phyloP scores from a whole-genome alignment of 2,888 invertebrate species.

The Mellilla xanthometata region DNA sequence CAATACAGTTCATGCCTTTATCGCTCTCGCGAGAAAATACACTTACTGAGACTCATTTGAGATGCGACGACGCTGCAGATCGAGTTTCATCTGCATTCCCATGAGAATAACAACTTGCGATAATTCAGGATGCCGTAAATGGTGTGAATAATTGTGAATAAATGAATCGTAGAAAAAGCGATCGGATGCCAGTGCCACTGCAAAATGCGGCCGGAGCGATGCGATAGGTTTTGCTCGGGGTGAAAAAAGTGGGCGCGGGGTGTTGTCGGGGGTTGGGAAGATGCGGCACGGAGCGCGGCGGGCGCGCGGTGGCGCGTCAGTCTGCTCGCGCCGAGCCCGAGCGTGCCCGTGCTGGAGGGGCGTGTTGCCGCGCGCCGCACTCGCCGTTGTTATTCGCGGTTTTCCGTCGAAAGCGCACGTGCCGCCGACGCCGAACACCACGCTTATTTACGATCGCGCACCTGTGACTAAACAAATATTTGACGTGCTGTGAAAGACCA shows the following conservation, averaged over 20 bases:
- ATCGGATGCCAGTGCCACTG: conserved; percentile 52
- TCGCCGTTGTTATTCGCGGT: conserved; percentile 71
- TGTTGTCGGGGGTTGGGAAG: conserved; percentile 52
- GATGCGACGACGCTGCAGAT: conserved; percentile 20
- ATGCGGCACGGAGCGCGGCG: conserved; percentile 44
- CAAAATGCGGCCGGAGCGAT: conserved; percentile 29
- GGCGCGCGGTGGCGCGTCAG: conserved; percentile 37
- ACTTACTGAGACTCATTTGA: conserved; percentile 21
- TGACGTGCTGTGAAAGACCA: conserved; percentile 74
- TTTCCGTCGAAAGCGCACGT: conserved; percentile 73
- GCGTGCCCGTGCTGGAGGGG: conserved; percentile 69
- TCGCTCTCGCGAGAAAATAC: conserved; percentile 35
- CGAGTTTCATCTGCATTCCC: conserved; percentile 42
- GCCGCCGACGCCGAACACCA: conserved; percentile 57
- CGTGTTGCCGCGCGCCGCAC: conserved; percentile 44
- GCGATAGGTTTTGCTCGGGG: conserved; percentile 45
- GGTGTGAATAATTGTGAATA: conserved; percentile 71
- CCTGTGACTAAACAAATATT: conserved; percentile 74
- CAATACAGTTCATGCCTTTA: conserved; percentile 39
- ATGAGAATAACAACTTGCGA: conserved; percentile 48
- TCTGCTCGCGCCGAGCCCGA: conserved; percentile 72
- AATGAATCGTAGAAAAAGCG: conserved; percentile 62
- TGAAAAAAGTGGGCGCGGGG: conserved; percentile 52
- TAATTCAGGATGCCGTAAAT: conserved; percentile 66
- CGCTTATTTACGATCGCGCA: conserved; percentile 59